Conservation (phyloP, 2,797 vertebrate species). For the Ceryle rudis region DNA sequence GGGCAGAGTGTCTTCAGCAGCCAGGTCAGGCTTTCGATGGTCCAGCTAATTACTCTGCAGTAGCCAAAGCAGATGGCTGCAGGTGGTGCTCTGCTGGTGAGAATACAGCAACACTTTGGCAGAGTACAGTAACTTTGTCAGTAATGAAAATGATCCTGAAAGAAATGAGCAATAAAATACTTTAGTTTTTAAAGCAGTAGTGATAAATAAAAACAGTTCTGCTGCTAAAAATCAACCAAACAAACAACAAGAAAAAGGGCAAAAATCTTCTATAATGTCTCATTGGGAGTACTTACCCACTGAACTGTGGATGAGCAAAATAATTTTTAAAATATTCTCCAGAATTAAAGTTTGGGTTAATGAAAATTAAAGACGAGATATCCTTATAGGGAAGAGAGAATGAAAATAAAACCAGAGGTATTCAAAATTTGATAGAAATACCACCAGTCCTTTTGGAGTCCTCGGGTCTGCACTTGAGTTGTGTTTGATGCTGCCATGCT, state of each 20-base stretch:
- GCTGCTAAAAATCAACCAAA: background rate
- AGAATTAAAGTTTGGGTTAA: background rate
- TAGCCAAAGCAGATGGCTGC: background rate
- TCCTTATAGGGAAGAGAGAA: background rate
- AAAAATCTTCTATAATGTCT: background rate
- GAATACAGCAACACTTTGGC: rapidly evolving
- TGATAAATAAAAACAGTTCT: background rate
- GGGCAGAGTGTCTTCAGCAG: background rate
- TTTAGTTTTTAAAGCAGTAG: background rate
- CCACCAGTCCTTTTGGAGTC: background rate
- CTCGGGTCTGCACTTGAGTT: background rate
- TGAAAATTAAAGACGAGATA: background rate
- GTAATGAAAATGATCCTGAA: background rate
- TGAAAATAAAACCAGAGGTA: background rate
- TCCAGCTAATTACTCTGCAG: background rate
- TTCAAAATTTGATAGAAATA: background rate
- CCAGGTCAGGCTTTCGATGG: background rate
- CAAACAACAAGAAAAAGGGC: background rate
- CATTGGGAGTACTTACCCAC: background rate
- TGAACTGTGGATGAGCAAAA: background rate
- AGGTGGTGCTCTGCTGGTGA: background rate
- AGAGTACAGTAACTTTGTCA: background rate
- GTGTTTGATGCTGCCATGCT: background rate
- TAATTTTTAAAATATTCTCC: background rate
- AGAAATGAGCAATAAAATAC: background rate